phyloP scores from a whole-genome alignment of 2,888 invertebrate species.

The Orthosia gothica region DNA sequence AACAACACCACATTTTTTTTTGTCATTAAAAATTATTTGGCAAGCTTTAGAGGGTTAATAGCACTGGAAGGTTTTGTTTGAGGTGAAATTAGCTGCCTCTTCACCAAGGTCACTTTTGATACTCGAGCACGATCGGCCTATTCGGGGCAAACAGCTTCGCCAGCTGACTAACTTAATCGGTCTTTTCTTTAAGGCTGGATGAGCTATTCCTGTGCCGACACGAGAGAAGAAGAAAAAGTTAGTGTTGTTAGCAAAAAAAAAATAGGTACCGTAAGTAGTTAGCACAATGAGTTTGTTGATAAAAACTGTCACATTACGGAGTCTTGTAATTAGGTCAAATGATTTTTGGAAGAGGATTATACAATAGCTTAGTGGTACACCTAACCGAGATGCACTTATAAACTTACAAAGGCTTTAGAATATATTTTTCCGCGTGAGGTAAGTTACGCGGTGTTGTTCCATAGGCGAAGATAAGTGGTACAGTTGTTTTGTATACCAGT shows the following conservation, averaged over 20 bases:
- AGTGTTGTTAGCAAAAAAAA: neutral
- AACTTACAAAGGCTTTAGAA: neutral
- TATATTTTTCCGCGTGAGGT: neutral
- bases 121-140: neutral
- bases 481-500: too few species aligned
- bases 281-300: too few species aligned
- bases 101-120: conserved; percentile 3
- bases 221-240: conserved; percentile 48
- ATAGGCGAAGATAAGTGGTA: neutral
- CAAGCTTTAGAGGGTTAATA: neutral
- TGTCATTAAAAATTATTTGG: neutral
- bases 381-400: neutral
- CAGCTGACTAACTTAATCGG: conserved; percentile 27
- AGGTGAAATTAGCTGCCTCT: neutral
- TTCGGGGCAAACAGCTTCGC: neutral
- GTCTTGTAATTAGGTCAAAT: neutral
- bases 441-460: neutral
- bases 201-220: conserved; percentile 1
- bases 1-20: conserved; percentile 3
- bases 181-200: conserved; percentile 29
- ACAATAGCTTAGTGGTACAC: neutral
- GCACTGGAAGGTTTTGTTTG: neutral
- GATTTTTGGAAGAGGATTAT: neutral
- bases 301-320: neutral
- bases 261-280: neutral